Conservation (phyloP, 2,888 invertebrate species). For the Andrena praecox region DNA sequence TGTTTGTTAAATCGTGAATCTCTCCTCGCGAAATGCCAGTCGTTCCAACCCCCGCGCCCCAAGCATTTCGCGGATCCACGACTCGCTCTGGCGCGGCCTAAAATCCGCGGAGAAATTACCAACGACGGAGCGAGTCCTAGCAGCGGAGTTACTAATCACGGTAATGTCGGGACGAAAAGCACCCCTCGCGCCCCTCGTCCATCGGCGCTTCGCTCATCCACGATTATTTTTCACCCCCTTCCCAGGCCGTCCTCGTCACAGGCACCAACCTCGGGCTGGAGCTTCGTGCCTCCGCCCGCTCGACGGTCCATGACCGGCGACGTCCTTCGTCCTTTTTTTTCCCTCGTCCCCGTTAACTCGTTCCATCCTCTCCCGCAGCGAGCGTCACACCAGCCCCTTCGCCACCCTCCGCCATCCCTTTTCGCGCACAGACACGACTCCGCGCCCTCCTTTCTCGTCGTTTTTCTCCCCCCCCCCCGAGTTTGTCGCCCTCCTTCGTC, state of each 20-base stretch:
- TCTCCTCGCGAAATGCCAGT: background rate
- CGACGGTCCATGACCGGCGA: slow-evolving; percentile 45
- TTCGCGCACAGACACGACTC: slow-evolving; percentile 53
- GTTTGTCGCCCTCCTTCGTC: slow-evolving; percentile 4
- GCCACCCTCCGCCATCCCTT: slow-evolving; percentile 33
- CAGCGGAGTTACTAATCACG: slow-evolving; percentile 68
- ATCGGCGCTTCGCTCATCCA: slow-evolving; percentile 74
- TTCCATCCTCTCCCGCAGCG: slow-evolving; percentile 43
- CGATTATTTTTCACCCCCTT: slow-evolving; percentile 78
- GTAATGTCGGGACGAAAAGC: slow-evolving; percentile 49
- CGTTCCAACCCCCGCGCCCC: background rate
- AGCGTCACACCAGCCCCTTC: slow-evolving; percentile 45
- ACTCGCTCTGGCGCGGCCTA: slow-evolving; percentile 12
- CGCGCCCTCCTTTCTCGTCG: background rate
- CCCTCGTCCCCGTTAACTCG: slow-evolving; percentile 42
- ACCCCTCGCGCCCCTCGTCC: slow-evolving; percentile 54
- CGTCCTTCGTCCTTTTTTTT: slow-evolving; percentile 60
- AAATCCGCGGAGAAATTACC: slow-evolving; percentile 44
- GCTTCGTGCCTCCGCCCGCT: slow-evolving; percentile 16
- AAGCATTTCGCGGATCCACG: slow-evolving; percentile 15
- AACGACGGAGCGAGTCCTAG: slow-evolving; percentile 35
- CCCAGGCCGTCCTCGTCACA: slow-evolving; percentile 40
- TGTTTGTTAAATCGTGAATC: background rate
- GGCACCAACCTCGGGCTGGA: slow-evolving; percentile 16
- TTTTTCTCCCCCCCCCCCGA: background rate